These are phyloP conservation scores for Chinchilla lanigera DNA, from an alignment of 2,113 vertebrate species.

Conservation along the genomic window DNA sequence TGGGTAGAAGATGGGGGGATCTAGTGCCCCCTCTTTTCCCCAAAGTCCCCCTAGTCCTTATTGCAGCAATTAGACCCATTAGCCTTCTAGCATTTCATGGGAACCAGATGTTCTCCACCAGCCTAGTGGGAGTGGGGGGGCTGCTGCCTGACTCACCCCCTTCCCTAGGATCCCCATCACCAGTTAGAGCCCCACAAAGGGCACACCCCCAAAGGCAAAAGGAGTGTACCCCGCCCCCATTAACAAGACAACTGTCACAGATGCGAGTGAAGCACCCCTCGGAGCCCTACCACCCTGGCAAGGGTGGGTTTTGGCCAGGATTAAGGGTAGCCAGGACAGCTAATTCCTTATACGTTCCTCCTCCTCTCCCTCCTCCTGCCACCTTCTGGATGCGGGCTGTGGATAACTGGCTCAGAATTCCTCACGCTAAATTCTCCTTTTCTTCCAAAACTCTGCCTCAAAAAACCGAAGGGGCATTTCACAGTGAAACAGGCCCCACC, in stretches of 20 bases:
- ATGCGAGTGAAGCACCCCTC: background rate
- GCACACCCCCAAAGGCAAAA: conserved; percentile 27
- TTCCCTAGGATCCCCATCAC: conserved; percentile 70
- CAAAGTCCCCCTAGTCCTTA: conserved; percentile 79
- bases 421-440: conserved; percentile 65
- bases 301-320: conserved; percentile 38
- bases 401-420: conserved; percentile 59
- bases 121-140: conserved; percentile 71
- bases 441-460: conserved; percentile 53
- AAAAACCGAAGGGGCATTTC: conserved; percentile 63
- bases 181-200: conserved; percentile 58
- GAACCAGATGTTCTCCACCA: conserved; percentile 83
- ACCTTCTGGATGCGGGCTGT: conserved; percentile 49
- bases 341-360: background rate
- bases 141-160: conserved; percentile 78
- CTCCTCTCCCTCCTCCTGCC: conserved; percentile 3
- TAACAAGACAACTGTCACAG: background rate
- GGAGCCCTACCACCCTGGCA: conserved; percentile 35
- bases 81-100: conserved; percentile 84
- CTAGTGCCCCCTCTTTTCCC: conserved; percentile 75
- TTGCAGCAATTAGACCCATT: conserved; percentile 84
- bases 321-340: background rate
- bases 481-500: conserved; percentile 53
- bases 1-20: conserved; percentile 64
- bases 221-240: background rate